Base-by-base conservation (phyloP, 2,888 invertebrate species). In the Schrankia costaestrigalis region DNA sequence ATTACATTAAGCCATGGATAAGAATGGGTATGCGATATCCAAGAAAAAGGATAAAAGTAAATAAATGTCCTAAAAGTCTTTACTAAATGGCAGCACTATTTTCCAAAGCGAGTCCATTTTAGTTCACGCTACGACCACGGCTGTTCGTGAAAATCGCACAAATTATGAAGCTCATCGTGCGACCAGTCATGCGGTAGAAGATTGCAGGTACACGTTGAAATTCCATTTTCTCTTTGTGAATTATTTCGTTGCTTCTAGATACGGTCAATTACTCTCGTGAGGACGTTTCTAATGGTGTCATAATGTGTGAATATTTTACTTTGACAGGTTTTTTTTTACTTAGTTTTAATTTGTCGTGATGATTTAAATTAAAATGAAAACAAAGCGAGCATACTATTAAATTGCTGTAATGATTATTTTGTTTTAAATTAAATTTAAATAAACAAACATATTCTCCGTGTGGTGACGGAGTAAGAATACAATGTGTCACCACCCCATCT, bases 121-220 rank as follows among this genome's bases (percentile, higher is more conserved):
- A 32, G 25, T 15, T 6, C 8, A 6, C 33, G 17, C 2, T 39
- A 18, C 5, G 6, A 33, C 38, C 12, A 11, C 18, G 19, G 23
- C 38, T 3, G 9, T 37, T 24, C 17, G 21, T 39, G 31, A 23
- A 43, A 68, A 67, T 60, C 56, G 46, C 43, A 49, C 50, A 56
- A 63, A 69, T 69, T 69, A 64, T 64, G 59, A 54, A 59, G 60
- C 66, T 66, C 68, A 67, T 69, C 65, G 61, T 52, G 43, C 36
- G 47, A 51, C 56, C 61, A 56, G 56, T 48, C 58, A 57, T 55
- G 63, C 66, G 61, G 50, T 46, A 46, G 49, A 58, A 63, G 61
- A 68, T 69, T 63, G 57, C 55, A 60, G 44, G 48, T 54, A 40
- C 41, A 35, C 29, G 36, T 23, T 31, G 40, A 42, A 47, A 51